These are phyloP conservation scores for Microctonus brassicae DNA, from an alignment of 2,888 invertebrate genomes.

Conservation along the genomic window DNA sequence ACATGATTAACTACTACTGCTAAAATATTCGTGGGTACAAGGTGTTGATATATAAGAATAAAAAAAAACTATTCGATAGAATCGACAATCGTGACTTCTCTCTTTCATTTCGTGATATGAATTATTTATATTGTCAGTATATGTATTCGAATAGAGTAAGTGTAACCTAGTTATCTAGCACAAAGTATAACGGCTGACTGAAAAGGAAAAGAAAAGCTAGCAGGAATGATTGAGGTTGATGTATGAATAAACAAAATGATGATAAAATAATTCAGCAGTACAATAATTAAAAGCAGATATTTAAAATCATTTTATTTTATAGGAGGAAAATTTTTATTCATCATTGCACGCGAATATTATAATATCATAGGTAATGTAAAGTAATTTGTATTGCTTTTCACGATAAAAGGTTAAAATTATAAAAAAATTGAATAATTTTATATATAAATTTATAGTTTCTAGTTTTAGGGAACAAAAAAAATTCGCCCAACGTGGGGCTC, in stretches of 20 bases:
- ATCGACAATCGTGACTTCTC: conserved; percentile 47
- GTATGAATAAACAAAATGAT: conserved; percentile 28
- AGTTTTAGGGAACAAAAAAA: conserved; percentile 38
- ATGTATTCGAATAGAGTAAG: conserved; percentile 42
- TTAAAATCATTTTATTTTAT: not conserved
- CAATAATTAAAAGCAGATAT: conserved; percentile 7
- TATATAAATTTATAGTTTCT: not conserved
- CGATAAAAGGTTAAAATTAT: too few species aligned
- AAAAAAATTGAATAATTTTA: too few species aligned
- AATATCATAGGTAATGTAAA: not conserved
- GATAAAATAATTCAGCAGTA: conserved; percentile 13
- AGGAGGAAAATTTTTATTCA: not conserved
- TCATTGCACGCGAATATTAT: not conserved
- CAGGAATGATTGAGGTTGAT: conserved; percentile 36
- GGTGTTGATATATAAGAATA: conserved; percentile 10
- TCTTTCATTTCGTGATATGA: conserved; percentile 47
- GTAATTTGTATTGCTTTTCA: too few species aligned
- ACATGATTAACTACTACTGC: not conserved
- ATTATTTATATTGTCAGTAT: conserved; percentile 46
- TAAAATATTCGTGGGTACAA: not conserved
- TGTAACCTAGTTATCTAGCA: conserved; percentile 50
- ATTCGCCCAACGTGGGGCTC: conserved; percentile 63
- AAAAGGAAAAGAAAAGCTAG: conserved; percentile 51
- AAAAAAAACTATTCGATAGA: conserved; percentile 47
- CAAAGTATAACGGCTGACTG: conserved; percentile 50